phyloP scores from a whole-genome alignment of 1,140 invertebrate species.

The Bilobella aurantiaca region DNA sequence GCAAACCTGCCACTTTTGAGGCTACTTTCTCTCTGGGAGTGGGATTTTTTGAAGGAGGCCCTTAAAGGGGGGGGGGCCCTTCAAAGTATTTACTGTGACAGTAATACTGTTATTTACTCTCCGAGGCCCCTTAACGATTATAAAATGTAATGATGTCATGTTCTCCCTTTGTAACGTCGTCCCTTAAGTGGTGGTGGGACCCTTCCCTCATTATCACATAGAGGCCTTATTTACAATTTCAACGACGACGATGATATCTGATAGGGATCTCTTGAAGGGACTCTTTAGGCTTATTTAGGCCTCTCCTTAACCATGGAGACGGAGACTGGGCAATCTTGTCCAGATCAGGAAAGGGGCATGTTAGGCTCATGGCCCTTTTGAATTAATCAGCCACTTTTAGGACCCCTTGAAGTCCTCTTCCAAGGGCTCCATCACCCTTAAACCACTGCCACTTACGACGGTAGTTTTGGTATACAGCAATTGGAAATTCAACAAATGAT shows the following conservation, averaged over 20 bases:
- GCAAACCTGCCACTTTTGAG: too few species aligned
- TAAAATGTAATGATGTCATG: conserved; percentile 5
- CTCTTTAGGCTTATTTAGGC: not conserved
- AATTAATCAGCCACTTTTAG: conserved; percentile 4
- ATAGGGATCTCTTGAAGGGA: conserved; percentile 1
- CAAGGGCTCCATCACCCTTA: too few species aligned
- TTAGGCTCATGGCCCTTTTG: not conserved
- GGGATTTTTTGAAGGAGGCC: too few species aligned
- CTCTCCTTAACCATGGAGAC: not conserved
- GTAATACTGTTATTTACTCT: not conserved
- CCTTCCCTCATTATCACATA: not conserved
- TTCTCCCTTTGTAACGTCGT: not conserved
- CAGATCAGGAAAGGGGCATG: not conserved
- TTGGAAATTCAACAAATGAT: too few species aligned
- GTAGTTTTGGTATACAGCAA: too few species aligned
- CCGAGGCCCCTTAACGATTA: not conserved
- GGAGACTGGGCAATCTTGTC: not conserved
- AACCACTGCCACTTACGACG: too few species aligned
- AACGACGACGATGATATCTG: not conserved
- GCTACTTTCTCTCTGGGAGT: too few species aligned
- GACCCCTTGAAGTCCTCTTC: not conserved
- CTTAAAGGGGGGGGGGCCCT: too few species aligned
- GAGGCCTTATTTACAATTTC: not conserved
- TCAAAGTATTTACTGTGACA: not conserved
- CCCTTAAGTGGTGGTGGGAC: not conserved